These are phyloP conservation scores for Ariolimax columbianus DNA, from an alignment of 2,888 invertebrate genomes.

Conservation along the genomic window DNA sequence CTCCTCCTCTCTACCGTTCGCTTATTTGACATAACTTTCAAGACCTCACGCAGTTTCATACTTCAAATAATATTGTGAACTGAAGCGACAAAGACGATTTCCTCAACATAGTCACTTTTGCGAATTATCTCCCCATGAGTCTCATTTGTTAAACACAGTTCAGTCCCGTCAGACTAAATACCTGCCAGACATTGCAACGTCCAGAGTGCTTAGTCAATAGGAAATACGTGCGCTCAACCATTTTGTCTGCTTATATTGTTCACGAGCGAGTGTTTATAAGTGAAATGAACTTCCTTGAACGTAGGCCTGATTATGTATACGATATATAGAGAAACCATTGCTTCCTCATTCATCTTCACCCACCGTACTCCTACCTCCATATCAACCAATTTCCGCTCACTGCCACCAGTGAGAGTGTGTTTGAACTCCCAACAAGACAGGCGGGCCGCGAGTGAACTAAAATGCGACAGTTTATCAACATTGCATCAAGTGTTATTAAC, in stretches of 20 bases:
- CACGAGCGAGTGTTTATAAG: neutral
- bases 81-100: neutral
- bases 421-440: neutral
- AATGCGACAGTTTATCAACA: neutral
- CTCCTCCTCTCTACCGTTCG: neutral
- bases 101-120: conserved; percentile 4
- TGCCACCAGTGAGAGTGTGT: neutral
- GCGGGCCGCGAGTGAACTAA: too few relatives aligned
- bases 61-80: neutral
- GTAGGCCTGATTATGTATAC: neutral
- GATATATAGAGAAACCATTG: neutral
- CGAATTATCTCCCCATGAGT: neutral
- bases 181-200: neutral
- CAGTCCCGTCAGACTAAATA: neutral
- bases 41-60: neutral
- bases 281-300: neutral
- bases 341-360: neutral
- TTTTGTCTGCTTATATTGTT: neutral
- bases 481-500: conserved; percentile 16
- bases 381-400: neutral
- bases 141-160: neutral
- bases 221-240: neutral
- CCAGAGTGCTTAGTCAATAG: neutral
- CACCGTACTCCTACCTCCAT: neutral
- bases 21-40: neutral